These are phyloP conservation scores for Drosophila rufa DNA, from an alignment of 1,140 invertebrate genomes.

Conservation along the genomic window DNA sequence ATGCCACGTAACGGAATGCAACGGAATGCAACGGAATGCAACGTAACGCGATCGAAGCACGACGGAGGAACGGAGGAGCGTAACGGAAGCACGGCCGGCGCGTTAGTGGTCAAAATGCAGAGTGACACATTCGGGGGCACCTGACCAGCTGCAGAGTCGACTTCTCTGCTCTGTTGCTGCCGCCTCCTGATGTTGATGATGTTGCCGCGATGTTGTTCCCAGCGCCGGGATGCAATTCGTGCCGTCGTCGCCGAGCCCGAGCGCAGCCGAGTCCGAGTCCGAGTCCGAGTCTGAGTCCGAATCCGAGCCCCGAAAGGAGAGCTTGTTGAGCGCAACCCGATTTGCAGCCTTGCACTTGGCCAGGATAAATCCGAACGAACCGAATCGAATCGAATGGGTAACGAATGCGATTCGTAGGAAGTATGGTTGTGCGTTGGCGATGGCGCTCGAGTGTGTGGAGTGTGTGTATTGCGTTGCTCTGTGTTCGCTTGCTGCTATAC, in stretches of 20 bases:
- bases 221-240: conserved; percentile 39
- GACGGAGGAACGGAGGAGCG: conserved; percentile 49
- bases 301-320: conserved; percentile 18
- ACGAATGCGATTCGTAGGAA: conserved; percentile 20
- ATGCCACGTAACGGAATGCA: conserved; percentile 13
- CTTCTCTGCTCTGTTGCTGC: conserved; percentile 2
- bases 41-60: conserved; percentile 14
- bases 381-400: conserved; percentile 19
- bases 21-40: conserved; percentile 6
- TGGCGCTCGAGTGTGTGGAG: conserved; percentile 1
- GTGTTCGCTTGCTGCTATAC: conserved; percentile 50
- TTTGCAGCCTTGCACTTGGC: conserved; percentile 30
- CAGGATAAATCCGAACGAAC: conserved; percentile 1
- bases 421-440: conserved; percentile 1
- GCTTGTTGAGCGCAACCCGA: conserved; percentile 65
- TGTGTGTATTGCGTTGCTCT: conserved; percentile 40
- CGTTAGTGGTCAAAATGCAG: conserved; percentile 85
- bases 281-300: too few relatives aligned
- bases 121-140: conserved; percentile 79
- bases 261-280: neutral
- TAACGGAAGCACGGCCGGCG: conserved; percentile 83
- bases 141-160: conserved; percentile 45
- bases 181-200: conserved; percentile 10
- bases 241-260: conserved; percentile 8
- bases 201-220: conserved; percentile 1